Conservation (phyloP, 1,140 invertebrate species). For the Oreohelix idahoensis region DNA sequence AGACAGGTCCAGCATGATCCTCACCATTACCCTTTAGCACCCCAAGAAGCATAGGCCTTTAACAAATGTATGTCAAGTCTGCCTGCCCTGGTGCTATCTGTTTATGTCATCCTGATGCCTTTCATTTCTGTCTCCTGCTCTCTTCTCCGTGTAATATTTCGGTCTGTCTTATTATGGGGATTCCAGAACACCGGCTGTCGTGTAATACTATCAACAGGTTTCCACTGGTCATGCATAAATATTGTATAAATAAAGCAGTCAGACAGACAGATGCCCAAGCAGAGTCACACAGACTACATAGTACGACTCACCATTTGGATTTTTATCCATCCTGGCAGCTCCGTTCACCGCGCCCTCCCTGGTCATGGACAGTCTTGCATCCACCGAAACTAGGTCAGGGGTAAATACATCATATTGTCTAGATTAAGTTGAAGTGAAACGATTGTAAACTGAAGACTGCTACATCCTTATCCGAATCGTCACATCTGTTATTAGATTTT, state of each 20-base stretch:
- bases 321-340: constrained; percentile 5
- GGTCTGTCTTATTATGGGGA: not conserved
- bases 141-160: not conserved
- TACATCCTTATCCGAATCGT: too few relatives aligned
- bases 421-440: too few relatives aligned
- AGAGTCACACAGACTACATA: too few relatives aligned
- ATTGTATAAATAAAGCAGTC: not conserved
- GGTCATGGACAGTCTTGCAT: constrained; percentile 16
- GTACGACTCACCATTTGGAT: constrained; percentile 11
- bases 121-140: too few relatives aligned
- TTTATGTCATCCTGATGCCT: too few relatives aligned
- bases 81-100: too few relatives aligned
- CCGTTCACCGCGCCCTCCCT: not conserved
- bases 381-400: not conserved
- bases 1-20: too few relatives aligned
- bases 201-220: not conserved
- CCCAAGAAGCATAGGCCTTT: too few relatives aligned
- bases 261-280: not conserved
- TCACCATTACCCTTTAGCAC: too few relatives aligned
- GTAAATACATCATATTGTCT: not conserved
- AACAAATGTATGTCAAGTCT: too few relatives aligned
- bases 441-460: too few relatives aligned
- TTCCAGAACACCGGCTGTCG: not conserved
- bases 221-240: not conserved
- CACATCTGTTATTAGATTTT: too few relatives aligned